Evolutionary conservation across 2,888 invertebrate genomes (phyloP), one percentile per base, ranked within the genome.

Genomic region (Nasonia oneida): DNA sequence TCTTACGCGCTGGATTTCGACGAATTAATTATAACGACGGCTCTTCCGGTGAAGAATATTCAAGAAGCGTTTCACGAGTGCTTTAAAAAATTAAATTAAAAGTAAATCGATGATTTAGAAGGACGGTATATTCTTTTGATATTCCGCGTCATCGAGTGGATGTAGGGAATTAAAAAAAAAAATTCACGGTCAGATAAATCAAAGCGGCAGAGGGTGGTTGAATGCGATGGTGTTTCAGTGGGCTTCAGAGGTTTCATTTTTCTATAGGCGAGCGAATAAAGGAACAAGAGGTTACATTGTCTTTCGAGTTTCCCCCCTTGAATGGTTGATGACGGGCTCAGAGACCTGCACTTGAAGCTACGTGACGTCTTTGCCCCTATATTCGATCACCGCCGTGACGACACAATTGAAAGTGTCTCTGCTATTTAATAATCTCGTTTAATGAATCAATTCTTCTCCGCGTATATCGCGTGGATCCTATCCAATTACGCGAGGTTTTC

Each of bases 241-340:
- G 57, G 29, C 37, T 71, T 71, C 71, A 80, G 53, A 80, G 23
- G 47, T 81, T 81, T 39, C 74, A 57, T 80, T 81, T 29, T 70
- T 76, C 75, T 75, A 67, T 12, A 64, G 64, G n/a, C 74, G 33
- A 74, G 74, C 23, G 82, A 82, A 82, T 82, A 82, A 82, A 76
- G 82, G 64, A 39, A 84, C 79, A 79, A 79, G 83, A 84, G 83
- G 73, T 23, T 79, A 74, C 83, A 84, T 84, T 84, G 83, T 84
- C 83, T 84, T 73, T 83, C 61, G 61, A 83, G 83, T 78, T 53
- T 18, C 23, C 75, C 47, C 23, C 53, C 67, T 67, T 67, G 33
- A 67, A 33, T 67, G 15, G 64, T 23, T 29, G 73, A 15, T 12
- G 57, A 73, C 23, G 42, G 6, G 53, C 50, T 81, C 47, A 12